Conservation (phyloP, 2,888 invertebrate genomes). For the Drosophila falleni region DNA sequence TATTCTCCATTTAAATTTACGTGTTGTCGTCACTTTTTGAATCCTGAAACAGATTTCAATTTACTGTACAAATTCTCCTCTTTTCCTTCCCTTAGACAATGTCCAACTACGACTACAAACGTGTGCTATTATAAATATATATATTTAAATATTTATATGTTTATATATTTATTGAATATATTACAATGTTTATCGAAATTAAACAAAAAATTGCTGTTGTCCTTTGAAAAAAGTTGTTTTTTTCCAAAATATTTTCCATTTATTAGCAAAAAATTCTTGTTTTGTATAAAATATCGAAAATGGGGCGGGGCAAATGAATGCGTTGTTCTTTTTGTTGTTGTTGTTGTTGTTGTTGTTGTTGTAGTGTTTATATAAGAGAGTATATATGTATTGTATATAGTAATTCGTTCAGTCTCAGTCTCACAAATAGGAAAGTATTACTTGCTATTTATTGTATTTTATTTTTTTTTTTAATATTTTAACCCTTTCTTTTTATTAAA, state of each 20-base stretch:
- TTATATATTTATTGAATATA: constrained; percentile 42
- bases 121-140: constrained; percentile 64
- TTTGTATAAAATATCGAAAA: constrained; percentile 57
- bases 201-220: constrained; percentile 26
- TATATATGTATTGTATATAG: constrained; percentile 23
- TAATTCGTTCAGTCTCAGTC: constrained; percentile 74
- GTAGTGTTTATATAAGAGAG: constrained; percentile 7
- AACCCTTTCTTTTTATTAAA: background rate
- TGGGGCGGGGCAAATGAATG: constrained; percentile 46
- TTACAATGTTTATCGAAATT: constrained; percentile 57
- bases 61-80: constrained; percentile 70
- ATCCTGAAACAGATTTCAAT: constrained; percentile 82
- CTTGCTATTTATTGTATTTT: constrained; percentile 40
- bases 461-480: constrained; percentile 8
- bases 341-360: constrained; percentile 19
- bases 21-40: constrained; percentile 80
- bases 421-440: constrained; percentile 80
- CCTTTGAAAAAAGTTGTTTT: constrained; percentile 36
- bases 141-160: constrained; percentile 31
- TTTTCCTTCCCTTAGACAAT: constrained; percentile 13
- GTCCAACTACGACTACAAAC: constrained; percentile 63
- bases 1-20: constrained; percentile 85
- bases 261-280: constrained; percentile 3
- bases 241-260: constrained; percentile 15
- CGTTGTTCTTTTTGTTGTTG: constrained; percentile 16